These are phyloP conservation scores for Willowsia nigromaculata DNA, from an alignment of 2,888 invertebrate genomes.

Conservation along the genomic window DNA sequence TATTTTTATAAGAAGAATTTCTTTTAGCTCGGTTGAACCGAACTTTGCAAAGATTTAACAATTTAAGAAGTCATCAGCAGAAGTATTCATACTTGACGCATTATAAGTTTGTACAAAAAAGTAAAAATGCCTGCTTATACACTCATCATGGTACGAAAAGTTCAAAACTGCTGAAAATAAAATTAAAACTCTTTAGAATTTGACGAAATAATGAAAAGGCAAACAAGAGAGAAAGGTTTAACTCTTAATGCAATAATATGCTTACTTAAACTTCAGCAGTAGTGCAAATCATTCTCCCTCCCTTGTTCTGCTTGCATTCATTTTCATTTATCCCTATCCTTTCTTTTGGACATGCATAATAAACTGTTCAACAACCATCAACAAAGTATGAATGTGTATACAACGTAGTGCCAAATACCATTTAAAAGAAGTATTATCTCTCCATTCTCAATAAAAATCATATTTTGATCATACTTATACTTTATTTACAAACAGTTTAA, in stretches of 20 bases:
- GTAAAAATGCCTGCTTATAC: too few relatives aligned
- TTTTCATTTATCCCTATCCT: background rate
- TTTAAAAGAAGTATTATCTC: too few relatives aligned
- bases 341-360: background rate
- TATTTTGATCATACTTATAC: constrained; percentile 11
- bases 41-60: too few relatives aligned
- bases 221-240: constrained; percentile 6
- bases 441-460: background rate
- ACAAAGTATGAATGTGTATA: background rate
- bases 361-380: background rate
- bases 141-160: too few relatives aligned
- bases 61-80: too few relatives aligned
- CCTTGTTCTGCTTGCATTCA: background rate
- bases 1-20: too few relatives aligned
- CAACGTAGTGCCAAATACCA: background rate
- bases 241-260: background rate
- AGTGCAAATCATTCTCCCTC: constrained; percentile 55
- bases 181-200: background rate
- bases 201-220: constrained; percentile 13
- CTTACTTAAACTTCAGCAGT: constrained; percentile 25
- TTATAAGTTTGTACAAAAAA: too few relatives aligned
- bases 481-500: background rate
- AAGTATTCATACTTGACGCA: too few relatives aligned
- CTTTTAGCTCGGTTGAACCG: too few relatives aligned
- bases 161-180: background rate